These are phyloP conservation scores for Troglohyphantes excavatus DNA, from an alignment of 2,888 invertebrate genomes.

Conservation along the genomic window DNA sequence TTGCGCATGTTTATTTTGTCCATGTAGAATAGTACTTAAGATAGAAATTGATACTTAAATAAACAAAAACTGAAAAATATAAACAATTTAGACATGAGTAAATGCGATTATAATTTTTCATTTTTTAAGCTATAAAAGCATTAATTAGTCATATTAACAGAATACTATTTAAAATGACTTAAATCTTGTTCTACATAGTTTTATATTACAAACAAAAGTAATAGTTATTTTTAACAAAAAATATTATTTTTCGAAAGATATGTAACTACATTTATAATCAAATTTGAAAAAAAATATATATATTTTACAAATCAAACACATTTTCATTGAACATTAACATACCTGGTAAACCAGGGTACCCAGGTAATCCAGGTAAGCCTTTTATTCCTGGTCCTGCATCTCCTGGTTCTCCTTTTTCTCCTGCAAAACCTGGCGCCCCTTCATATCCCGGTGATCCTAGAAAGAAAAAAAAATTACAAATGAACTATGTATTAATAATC, in stretches of 20 bases:
- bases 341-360: conserved; percentile 73
- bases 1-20: too few species aligned
- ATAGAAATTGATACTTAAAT: too few species aligned
- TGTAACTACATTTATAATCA: neutral
- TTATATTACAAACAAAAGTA: too few species aligned
- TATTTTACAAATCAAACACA: neutral
- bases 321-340: neutral
- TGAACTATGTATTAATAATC: too few species aligned
- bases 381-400: conserved; percentile 79
- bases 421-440: conserved; percentile 85
- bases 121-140: too few species aligned
- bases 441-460: conserved; percentile 83
- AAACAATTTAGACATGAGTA: too few species aligned
- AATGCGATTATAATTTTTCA: too few species aligned
- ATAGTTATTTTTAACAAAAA: neutral
- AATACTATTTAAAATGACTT: too few species aligned
- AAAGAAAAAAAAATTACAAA: neutral
- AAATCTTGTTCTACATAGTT: too few species aligned
- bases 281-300: neutral
- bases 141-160: too few species aligned
- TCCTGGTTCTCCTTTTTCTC: conserved; percentile 81
- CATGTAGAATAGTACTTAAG: too few species aligned
- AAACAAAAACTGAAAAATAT: too few species aligned
- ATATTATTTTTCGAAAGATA: neutral
- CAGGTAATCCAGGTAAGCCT: conserved; percentile 70